Evolutionary conservation across 2,888 invertebrate species (phyloP), one percentile per base, ranked within the genome.

Genomic region (Orthonevra nobilis): DNA sequence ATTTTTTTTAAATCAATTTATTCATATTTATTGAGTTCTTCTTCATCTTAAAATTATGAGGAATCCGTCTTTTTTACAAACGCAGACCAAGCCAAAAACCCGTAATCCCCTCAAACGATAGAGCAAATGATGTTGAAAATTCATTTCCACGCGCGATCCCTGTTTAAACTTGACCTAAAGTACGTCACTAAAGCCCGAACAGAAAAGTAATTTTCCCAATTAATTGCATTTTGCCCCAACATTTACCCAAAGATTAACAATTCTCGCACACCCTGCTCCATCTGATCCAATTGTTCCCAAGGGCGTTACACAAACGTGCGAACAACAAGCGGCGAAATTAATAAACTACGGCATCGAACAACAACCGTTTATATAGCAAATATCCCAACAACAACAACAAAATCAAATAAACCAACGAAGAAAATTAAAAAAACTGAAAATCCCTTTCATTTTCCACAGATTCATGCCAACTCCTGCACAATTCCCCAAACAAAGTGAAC

Each of bases 391-490:
- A 63, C 26, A 30, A 17, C 0, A 32, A 46, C 10, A 46, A 15
- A 56, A 32, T 40, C 9, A 40, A 63, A 30, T 48, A n/a, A n/a
- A n/a, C 23, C 23, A 23, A 34, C 15, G 15, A 34, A 23, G 14
- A 48, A 44, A 64, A 54, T 46, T 60, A 68, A 70, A 61, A 68
- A 66, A 77, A 40, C 38, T 26, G n/a, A 26, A 26, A 52, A 56
- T 61, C 14, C 44, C 14, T 81, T 68, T 56, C 77, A 46, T 81
- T 68, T 61, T 52, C 32, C 52, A 54, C 84, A 88, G 88, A 89
- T 83, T 87, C 86, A 81, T 87, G 87, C 84, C 88, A 87, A 79
- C 85, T 88, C 81, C 84, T 89, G 83, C 85, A 85, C 81, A 86
- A 82, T 77, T 85, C 87, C 52, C 85, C 87, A 64, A 83, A 83